Percentiles rank a stretch among this genome's conserved stretches.
phyloP scores from a whole-genome alignment of 2,113 vertebrate species.

The Dicaeum eximium region DNA sequence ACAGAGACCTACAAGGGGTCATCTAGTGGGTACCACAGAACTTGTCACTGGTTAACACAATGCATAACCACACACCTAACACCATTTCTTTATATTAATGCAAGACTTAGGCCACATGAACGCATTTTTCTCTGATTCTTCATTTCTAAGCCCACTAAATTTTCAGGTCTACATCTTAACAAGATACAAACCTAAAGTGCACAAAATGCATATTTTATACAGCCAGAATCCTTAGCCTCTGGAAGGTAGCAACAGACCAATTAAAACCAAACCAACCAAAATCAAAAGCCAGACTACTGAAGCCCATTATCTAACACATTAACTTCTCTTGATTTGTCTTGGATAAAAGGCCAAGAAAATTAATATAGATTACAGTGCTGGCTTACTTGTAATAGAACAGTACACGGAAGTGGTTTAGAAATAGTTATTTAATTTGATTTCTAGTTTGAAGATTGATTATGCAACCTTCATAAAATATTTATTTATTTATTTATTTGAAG shows the following conservation, averaged over 20 bases:
- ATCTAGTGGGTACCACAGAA: not conserved
- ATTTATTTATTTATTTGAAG: constrained; percentile 19
- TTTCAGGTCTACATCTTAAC: not conserved
- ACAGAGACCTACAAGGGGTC: not conserved
- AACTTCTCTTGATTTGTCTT: not conserved
- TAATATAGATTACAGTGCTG: not conserved
- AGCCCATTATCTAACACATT: not conserved
- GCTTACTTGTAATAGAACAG: not conserved
- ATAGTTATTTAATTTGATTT: not conserved
- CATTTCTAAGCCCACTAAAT: not conserved
- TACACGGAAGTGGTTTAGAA: not conserved
- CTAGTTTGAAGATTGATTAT: not conserved
- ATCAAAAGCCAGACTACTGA: not conserved
- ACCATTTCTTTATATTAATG: not conserved
- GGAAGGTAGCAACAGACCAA: not conserved
- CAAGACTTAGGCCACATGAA: not conserved
- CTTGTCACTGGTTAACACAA: not conserved
- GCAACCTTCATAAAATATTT: not conserved
- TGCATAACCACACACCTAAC: too few relatives aligned
- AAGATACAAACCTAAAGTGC: not conserved
- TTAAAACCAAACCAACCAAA: not conserved
- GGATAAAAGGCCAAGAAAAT: not conserved
- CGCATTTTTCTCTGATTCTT: not conserved
- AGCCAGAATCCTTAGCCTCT: not conserved
- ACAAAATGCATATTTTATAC: not conserved